A percentile compares a stretch with the other conserved stretches of the same genome.
These are phyloP conservation scores for Xanthorhoe designata DNA, from an alignment of 2,888 invertebrate species.

Conservation along the genomic window DNA sequence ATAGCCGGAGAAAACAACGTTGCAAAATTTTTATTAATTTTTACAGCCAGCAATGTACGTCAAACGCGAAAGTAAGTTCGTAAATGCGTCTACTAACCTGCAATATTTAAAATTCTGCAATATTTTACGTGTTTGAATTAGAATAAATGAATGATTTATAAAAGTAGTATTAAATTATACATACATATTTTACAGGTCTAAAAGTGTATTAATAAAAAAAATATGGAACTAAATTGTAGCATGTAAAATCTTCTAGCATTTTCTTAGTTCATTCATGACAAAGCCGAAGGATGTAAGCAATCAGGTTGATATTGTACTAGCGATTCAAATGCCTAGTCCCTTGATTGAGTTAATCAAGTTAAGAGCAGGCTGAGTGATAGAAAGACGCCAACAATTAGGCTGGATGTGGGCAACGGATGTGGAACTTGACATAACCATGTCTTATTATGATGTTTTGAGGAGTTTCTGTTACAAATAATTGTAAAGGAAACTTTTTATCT, in stretches of 20 bases:
- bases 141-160: too few species aligned
- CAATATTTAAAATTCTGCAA: too few species aligned
- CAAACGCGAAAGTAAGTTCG: too few species aligned
- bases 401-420: constrained; percentile 60
- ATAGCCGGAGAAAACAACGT: too few species aligned
- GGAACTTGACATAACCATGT: constrained; percentile 37
- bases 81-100: too few species aligned
- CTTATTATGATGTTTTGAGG: constrained; percentile 34
- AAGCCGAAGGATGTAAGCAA: constrained; percentile 43
- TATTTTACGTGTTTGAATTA: too few species aligned
- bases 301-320: constrained; percentile 44
- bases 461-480: not conserved
- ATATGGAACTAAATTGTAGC: not conserved
- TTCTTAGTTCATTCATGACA: constrained; percentile 19
- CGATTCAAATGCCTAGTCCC: constrained; percentile 47
- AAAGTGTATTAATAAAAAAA: not conserved
- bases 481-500: not conserved
- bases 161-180: too few species aligned
- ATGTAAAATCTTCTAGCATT: not conserved
- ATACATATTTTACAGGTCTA: too few species aligned
- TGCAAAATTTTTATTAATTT: too few species aligned
- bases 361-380: constrained; percentile 56
- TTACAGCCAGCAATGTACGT: too few species aligned
- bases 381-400: constrained; percentile 56
- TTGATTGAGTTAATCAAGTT: constrained; percentile 60